Percentiles rank a stretch among this genome's conserved stretches.
Conservation (phyloP, 2,888 invertebrate species). For the Chymomyza amoena region DNA sequence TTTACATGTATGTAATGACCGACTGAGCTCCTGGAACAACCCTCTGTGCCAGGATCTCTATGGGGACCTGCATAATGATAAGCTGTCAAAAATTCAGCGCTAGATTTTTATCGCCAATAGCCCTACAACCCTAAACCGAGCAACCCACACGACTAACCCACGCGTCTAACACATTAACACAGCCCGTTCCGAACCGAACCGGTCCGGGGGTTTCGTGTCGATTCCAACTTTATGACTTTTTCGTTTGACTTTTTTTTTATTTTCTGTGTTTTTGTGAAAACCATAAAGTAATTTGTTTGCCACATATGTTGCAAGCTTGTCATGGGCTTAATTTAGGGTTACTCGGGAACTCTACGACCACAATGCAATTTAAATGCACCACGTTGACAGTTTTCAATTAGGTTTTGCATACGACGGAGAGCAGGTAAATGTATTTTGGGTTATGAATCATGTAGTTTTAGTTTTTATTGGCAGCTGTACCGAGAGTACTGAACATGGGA, state of each 20-base stretch:
- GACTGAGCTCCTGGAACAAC: conserved; percentile 11
- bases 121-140: conserved; percentile 8
- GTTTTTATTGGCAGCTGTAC: not conserved
- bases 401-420: conserved; percentile 11
- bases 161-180: conserved; percentile 62
- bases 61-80: conserved; percentile 44
- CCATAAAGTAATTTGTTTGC: conserved; percentile 15
- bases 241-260: not conserved
- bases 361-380: conserved; percentile 31
- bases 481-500: too few species aligned
- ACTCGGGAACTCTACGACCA: not conserved
- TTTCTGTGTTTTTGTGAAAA: not conserved
- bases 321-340: conserved; percentile 49
- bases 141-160: conserved; percentile 41
- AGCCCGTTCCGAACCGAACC: not conserved
- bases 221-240: conserved; percentile 57
- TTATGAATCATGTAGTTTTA: not conserved
- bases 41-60: conserved; percentile 25
- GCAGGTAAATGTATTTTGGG: not conserved
- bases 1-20: conserved; percentile 44
- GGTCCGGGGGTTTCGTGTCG: conserved; percentile 39
- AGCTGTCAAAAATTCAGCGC: conserved; percentile 50
- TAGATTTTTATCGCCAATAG: conserved; percentile 52
- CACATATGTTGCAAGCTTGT: conserved; percentile 17
- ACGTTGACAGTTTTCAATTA: conserved; percentile 64